These are phyloP conservation scores for Falco naumanni DNA, from an alignment of 2,797 vertebrate species.

Conservation along the genomic window DNA sequence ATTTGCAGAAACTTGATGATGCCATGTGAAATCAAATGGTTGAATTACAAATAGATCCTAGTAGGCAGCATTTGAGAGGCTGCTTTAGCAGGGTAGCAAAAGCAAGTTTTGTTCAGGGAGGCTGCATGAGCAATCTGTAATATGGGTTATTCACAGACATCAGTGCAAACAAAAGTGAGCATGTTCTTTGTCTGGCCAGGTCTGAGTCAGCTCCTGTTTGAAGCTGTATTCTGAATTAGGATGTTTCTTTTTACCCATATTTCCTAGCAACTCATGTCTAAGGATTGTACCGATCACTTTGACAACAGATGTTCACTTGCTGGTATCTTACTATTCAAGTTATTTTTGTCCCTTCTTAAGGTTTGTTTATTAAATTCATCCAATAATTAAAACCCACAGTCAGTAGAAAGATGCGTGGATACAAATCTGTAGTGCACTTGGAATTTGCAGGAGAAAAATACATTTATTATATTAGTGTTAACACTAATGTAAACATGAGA, in stretches of 20 bases:
- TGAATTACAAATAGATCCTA: not conserved
- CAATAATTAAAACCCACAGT: not conserved
- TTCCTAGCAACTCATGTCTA: not conserved
- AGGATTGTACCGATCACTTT: not conserved
- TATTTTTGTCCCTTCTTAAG: constrained; percentile 2
- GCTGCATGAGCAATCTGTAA: not conserved
- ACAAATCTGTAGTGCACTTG: not conserved
- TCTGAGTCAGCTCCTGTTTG: constrained; percentile 38
- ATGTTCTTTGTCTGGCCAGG: not conserved
- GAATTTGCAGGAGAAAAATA: not conserved
- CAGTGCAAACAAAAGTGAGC: not conserved
- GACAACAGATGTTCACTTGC: constrained; percentile 5
- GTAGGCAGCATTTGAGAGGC: not conserved
- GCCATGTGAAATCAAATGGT: not conserved
- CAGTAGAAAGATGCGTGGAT: not conserved
- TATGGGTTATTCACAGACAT: not conserved
- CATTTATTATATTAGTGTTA: not conserved
- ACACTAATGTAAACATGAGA: not conserved
- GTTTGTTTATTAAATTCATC: not conserved
- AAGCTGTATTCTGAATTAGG: constrained; percentile 1
- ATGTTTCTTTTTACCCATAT: constrained; percentile 29
- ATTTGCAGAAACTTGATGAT: not conserved
- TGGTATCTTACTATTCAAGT: constrained; percentile 4
- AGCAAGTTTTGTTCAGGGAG: not conserved
- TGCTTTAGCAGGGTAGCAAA: not conserved